Percentiles rank a stretch among this genome's conserved stretches.
These are phyloP conservation scores for Barnardius zonarius DNA, from an alignment of 2,113 vertebrate species.

Conservation along the genomic window DNA sequence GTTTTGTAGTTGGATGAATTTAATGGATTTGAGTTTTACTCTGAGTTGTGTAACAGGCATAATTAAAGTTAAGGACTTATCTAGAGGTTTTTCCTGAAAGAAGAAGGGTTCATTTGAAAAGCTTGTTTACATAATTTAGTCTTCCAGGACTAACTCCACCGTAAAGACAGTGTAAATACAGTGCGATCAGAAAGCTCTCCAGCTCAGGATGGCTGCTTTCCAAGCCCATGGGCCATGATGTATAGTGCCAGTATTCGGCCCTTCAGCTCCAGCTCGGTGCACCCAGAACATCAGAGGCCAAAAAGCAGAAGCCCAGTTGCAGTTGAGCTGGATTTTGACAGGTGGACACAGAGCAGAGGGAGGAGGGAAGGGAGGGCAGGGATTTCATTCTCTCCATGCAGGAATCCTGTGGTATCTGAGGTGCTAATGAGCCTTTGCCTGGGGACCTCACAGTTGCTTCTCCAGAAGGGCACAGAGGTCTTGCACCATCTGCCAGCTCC, in stretches of 20 bases:
- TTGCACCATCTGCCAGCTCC: conserved; percentile 12
- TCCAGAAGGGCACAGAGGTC: not conserved
- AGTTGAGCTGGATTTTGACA: not conserved
- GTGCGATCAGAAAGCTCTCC: not conserved
- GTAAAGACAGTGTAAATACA: not conserved
- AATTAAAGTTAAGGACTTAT: not conserved
- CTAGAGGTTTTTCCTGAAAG: not conserved
- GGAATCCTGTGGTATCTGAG: not conserved
- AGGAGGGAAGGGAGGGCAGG: not conserved
- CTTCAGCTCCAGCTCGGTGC: not conserved
- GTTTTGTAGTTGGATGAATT: not conserved
- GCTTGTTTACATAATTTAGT: not conserved
- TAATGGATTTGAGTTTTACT: not conserved
- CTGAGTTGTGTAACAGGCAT: not conserved
- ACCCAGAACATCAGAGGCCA: not conserved
- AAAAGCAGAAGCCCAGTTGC: not conserved
- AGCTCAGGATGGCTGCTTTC: not conserved
- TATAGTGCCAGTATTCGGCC: not conserved
- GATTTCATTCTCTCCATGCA: not conserved
- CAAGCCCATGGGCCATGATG: not conserved
- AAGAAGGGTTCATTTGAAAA: not conserved
- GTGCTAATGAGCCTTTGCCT: not conserved
- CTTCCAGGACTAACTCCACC: not conserved
- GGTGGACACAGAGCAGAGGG: not conserved
- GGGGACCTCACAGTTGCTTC: not conserved